Base-by-base conservation (phyloP, 2,797 vertebrate species). In the Gallinago solitaria region DNA sequence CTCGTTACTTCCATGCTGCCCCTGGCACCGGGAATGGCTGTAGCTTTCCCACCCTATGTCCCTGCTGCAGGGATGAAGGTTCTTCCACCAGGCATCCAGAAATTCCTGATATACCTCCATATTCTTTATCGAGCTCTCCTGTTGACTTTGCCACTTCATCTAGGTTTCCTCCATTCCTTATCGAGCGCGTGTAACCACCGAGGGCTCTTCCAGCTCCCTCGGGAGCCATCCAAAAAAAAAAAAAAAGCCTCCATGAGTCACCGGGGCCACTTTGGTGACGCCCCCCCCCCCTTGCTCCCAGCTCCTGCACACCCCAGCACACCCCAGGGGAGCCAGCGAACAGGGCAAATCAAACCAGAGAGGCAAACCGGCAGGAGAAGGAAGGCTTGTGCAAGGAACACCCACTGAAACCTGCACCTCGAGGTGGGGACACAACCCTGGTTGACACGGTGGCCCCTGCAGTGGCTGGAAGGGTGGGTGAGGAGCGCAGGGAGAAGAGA, bases 201-300 rank as follows among this genome's bases (percentile, higher is more conserved):
- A 77, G 69, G 32, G n/a, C 54, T 16, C 57, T 90, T 13, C 53
- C 50, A 71, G 41, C 53, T 70, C 54, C 43, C 81, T 37, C 69
- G 2, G 69, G 89, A 88, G 67, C 79, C 73, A 37, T 5, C n/a
- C 1, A 0, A 41, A 56, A 57, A 59, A 21, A 45, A 15, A 41
- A 41, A 41, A 15, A 41, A 41, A 14, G 20, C 33, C 45, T 54
- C 39, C 4, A 0, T 35, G 50, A 86, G 33, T 53, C 87, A 28
- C 0, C 0, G 0, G 43, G 35, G 27, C 32, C 5, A 2, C 35
- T 33, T 47, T n/a, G 41, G 1, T 33, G 51, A 7, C 15, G 54
- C 17, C 43, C 1, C 2, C 7, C 70, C n/a, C n/a, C n/a, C 63
- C 33, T 11, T 8, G 37, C 71, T 33, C 3, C 0, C 56, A 14